These are phyloP conservation scores for Yponomeuta plumbellus DNA, from an alignment of 2,888 invertebrate genomes.

Conservation along the genomic window DNA sequence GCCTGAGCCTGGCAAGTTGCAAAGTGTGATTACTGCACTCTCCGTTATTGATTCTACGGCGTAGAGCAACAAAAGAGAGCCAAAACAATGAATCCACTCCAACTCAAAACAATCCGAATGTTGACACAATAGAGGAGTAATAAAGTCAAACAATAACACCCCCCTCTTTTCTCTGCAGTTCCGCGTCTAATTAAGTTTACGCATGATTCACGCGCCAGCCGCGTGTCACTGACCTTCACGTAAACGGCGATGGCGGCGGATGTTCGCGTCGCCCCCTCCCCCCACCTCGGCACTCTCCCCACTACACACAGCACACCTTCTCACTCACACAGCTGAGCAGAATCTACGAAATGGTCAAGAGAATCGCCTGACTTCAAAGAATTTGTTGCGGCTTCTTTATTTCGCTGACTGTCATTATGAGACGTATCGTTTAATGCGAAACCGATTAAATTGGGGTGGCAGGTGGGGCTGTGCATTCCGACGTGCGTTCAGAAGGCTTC, in stretches of 20 bases:
- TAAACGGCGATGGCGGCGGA: constrained; percentile 51
- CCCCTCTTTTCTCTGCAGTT: constrained; percentile 28
- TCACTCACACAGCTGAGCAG: not conserved
- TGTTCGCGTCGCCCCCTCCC: constrained; percentile 28
- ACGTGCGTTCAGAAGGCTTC: constrained; percentile 46
- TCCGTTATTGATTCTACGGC: not conserved
- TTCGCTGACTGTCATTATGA: not conserved
- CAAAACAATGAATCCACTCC: not conserved
- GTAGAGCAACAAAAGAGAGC: not conserved
- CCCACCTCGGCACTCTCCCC: constrained; percentile 4
- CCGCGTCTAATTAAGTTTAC: constrained; percentile 44
- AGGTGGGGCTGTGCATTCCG: constrained; percentile 46
- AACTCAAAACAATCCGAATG: not conserved
- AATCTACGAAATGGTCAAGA: not conserved
- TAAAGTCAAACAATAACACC: constrained; percentile 18
- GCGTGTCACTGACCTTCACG: constrained; percentile 63
- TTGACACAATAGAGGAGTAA: constrained; percentile 1
- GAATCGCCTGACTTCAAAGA: not conserved
- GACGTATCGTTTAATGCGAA: constrained; percentile 11
- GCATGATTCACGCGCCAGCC: constrained; percentile 43
- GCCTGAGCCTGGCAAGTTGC: not conserved
- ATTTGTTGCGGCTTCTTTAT: not conserved
- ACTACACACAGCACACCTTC: constrained; percentile 2
- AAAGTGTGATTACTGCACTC: not conserved
- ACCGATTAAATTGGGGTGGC: constrained; percentile 13